Evolutionary conservation across 2,113 vertebrate species (phyloP).

Genomic region (Microcebus ravelobensis): DNA sequence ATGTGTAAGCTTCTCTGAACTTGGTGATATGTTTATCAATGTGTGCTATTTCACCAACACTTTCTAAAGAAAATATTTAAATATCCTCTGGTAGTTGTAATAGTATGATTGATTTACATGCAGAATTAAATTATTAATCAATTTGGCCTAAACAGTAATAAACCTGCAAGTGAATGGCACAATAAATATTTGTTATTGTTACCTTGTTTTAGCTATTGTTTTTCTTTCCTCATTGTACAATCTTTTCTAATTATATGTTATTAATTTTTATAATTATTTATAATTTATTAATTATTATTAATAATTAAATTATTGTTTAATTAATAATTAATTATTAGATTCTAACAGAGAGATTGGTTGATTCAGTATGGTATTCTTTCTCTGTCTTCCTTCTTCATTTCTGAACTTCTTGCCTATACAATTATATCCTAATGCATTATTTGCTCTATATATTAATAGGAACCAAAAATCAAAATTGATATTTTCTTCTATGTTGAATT

Average conservation of each 20-base stretch:
- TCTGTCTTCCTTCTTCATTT: constrained; percentile 6
- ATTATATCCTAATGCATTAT: background rate
- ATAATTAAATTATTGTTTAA: no score
- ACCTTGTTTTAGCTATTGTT: constrained; percentile 16
- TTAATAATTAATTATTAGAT: constrained; percentile 5
- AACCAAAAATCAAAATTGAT: background rate
- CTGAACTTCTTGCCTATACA: background rate
- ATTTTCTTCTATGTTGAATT: constrained; percentile 9
- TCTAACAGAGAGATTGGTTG: background rate
- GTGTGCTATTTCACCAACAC: background rate
- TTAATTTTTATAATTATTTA: no score
- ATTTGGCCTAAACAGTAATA: constrained; percentile 40
- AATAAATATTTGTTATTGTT: constrained; percentile 36
- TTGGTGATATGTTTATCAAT: background rate
- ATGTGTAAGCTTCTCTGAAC: background rate
- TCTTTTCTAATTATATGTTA: constrained; percentile 45
- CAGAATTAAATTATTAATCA: constrained; percentile 60
- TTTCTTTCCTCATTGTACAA: background rate
- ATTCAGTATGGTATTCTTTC: background rate
- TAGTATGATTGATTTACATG: background rate
- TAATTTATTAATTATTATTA: no score
- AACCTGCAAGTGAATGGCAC: background rate
- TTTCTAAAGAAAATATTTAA: constrained; percentile 46
- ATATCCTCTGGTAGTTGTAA: constrained; percentile 44
- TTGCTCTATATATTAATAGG: background rate